These are phyloP conservation scores for Craseonycteris thonglongyai DNA, from an alignment of 2,113 vertebrate genomes.

Conservation along the genomic window DNA sequence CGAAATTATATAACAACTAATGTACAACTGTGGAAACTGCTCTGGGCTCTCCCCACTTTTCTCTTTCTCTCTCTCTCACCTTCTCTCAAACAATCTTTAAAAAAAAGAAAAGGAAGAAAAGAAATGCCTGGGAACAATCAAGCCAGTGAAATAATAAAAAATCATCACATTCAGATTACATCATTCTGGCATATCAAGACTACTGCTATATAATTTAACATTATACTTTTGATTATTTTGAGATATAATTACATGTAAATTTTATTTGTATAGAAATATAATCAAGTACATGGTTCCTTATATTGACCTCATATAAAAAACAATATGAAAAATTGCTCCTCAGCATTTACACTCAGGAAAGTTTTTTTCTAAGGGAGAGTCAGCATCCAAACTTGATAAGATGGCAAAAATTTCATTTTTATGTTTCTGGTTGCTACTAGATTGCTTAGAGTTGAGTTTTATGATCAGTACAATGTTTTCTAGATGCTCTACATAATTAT, in stretches of 20 bases:
- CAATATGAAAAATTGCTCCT: neutral
- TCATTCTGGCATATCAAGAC: neutral
- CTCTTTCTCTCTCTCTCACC: too few relatives aligned
- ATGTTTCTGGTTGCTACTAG: neutral
- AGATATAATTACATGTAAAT: neutral
- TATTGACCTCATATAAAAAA: neutral
- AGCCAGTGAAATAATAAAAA: neutral
- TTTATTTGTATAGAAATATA: neutral
- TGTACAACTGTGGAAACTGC: too few relatives aligned
- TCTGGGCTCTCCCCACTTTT: too few relatives aligned
- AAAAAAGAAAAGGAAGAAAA: neutral
- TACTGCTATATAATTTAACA: neutral
- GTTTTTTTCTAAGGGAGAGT: neutral
- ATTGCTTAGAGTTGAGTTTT: neutral
- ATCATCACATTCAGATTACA: neutral
- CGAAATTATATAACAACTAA: too few relatives aligned
- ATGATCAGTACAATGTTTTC: neutral
- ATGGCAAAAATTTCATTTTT: neutral
- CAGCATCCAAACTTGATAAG: neutral
- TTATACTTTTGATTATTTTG: neutral
- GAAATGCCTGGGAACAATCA: neutral
- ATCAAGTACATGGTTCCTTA: neutral
- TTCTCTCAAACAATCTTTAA: too few relatives aligned
- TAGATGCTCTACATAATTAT: neutral
- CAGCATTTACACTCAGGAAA: neutral